phyloP scores from a whole-genome alignment of 1,140 invertebrate species.

The Sweltsa coloradensis region DNA sequence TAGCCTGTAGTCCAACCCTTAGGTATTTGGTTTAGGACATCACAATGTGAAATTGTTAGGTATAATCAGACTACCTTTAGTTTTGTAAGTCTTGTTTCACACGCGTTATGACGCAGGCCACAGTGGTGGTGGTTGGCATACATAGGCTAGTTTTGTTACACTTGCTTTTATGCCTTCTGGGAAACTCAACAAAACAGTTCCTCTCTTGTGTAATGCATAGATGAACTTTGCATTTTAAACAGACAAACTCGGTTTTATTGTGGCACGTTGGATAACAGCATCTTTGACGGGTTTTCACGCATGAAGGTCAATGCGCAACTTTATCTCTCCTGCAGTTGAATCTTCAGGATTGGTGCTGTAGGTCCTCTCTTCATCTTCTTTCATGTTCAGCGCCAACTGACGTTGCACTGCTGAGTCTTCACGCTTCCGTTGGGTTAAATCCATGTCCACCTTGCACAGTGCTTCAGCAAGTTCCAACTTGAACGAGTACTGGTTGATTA shows the following conservation, averaged over 20 bases:
- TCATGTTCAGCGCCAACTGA: background rate
- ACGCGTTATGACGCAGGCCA: no score
- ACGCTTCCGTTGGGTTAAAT: background rate
- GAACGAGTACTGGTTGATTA: background rate
- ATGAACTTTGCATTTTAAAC: background rate
- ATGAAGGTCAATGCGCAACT: background rate
- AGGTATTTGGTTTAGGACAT: no score
- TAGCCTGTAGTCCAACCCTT: no score
- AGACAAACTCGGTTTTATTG: background rate
- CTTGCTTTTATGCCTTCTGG: no score
- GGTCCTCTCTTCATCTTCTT: background rate
- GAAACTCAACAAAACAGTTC: conserved; percentile 1
- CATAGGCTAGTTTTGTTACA: no score
- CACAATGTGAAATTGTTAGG: no score
- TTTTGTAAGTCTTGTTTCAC: no score
- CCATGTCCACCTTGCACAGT: background rate
- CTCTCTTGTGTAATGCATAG: background rate
- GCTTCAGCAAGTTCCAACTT: conserved; percentile 2
- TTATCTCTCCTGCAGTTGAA: background rate
- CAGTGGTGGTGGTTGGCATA: no score
- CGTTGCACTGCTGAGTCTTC: background rate
- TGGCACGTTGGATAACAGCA: background rate
- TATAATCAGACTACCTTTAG: no score
- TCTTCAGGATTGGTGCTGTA: background rate
- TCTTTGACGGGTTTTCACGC: background rate